A percentile compares a stretch with the other conserved stretches of the same genome.
Conservation (phyloP, 2,113 vertebrate species). For the Colius striatus region DNA sequence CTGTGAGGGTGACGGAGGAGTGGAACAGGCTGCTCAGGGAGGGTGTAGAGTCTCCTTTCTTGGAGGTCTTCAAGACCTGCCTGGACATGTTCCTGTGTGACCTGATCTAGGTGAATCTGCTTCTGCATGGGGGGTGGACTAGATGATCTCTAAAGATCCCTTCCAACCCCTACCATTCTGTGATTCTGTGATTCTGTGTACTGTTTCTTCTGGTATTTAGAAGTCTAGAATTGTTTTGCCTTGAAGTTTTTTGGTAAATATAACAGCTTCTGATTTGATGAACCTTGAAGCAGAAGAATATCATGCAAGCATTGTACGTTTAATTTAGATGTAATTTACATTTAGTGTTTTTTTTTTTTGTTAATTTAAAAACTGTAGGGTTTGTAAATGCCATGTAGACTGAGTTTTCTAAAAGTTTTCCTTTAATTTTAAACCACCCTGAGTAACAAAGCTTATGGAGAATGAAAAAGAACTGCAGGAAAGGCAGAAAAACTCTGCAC, state of each 20-base stretch:
- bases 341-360: not conserved
- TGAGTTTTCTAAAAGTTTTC: not conserved
- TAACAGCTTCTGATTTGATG: constrained; percentile 4
- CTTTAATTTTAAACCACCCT: not conserved
- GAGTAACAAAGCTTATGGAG: not conserved
- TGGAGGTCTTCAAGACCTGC: too few species aligned
- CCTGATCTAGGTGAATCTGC: too few species aligned
- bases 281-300: not conserved
- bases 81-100: too few species aligned
- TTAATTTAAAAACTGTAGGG: not conserved
- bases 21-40: too few species aligned
- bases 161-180: too few species aligned
- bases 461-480: not conserved
- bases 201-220: too few species aligned
- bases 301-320: not conserved
- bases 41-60: too few species aligned
- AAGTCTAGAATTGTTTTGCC: constrained; percentile 3
- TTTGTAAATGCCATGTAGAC: not conserved
- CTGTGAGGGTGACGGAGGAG: too few species aligned
- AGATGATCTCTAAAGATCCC: too few species aligned
- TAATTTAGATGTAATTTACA: not conserved
- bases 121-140: too few species aligned
- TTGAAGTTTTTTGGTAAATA: not conserved
- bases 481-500: not conserved
- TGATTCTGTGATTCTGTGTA: too few species aligned